Evolutionary conservation across 2,888 invertebrate genomes (phyloP).

Genomic region (Lucinisca nassula): DNA sequence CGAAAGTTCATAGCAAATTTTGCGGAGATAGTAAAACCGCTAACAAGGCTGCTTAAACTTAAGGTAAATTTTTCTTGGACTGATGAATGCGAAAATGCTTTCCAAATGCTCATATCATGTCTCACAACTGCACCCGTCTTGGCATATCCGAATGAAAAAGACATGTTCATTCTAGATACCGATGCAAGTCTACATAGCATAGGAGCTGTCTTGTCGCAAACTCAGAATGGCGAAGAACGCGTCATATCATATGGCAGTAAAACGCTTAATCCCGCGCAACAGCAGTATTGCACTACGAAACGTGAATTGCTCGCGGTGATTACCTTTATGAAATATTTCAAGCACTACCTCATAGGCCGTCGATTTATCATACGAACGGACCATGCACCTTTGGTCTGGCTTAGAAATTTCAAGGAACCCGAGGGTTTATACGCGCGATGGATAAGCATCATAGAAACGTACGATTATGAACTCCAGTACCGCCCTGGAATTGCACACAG

Average conservation of each 20-base stretch:
- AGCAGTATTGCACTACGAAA: slow-evolving; percentile 41
- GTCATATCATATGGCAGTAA: slow-evolving; percentile 23
- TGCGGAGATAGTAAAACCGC: not conserved
- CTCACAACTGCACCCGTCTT: not conserved
- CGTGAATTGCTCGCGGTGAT: slow-evolving; percentile 35
- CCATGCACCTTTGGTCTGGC: slow-evolving; percentile 42
- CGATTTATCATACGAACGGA: slow-evolving; percentile 33
- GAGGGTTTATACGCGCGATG: slow-evolving; percentile 40
- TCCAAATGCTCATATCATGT: slow-evolving; percentile 13
- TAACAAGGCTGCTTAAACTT: slow-evolving; percentile 1
- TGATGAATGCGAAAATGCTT: slow-evolving; percentile 17
- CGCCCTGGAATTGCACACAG: not conserved
- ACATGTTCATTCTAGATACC: slow-evolving; percentile 31
- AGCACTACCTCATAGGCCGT: slow-evolving; percentile 33
- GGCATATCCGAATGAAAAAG: not conserved
- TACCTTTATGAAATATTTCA: slow-evolving; percentile 34
- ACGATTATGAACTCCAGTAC: slow-evolving; percentile 23
- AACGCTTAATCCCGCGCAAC: slow-evolving; percentile 14
- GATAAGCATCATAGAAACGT: slow-evolving; percentile 36
- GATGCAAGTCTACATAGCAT: slow-evolving; percentile 38
- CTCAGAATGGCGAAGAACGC: slow-evolving; percentile 30
- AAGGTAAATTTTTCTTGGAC: slow-evolving; percentile 18
- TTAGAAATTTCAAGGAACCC: slow-evolving; percentile 41
- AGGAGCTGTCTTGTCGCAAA: slow-evolving; percentile 44
- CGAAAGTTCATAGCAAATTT: slow-evolving; percentile 35